Base-by-base conservation (phyloP, 2,113 vertebrate genomes). In the Ictidomys tridecemlineatus region DNA sequence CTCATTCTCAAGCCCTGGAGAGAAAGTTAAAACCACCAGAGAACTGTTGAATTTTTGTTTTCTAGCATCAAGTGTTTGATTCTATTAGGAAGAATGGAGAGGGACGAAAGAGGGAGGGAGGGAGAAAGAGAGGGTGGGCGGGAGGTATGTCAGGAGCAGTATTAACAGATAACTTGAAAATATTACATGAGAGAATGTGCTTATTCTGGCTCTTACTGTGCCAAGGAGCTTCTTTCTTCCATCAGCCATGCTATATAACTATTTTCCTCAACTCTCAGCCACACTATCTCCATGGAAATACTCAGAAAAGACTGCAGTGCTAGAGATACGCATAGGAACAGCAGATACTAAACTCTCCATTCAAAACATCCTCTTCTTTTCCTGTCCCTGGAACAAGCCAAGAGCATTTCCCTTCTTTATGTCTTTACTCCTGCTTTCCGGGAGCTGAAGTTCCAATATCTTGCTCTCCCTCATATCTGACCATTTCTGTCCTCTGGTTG, bases 191-290 rank as follows among this genome's bases (percentile, higher is more conserved):
- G 42, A 11, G 32, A 34, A 90, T 45, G 45, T 74, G 67, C 7
- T 72, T 90, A 37, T 90, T 85, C 30, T 73, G 53, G 13, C 39
- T 93, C n/a, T 85, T 93, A 56, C 73, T 89, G 37, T 91, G 16
- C 22, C 69, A 77, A 70, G 73, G 42, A 80, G n/a, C 10, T 79
- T 39, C 34, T 65, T 89, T 53, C 37, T 76, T 78, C 11, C 22
- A 26, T 30, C 37, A n/a, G 18, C 34, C 24, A 74, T 10, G 4
- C 24, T 65, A 53, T 85, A 45, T 85, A 79, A 90, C 74, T 77
- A 90, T 89, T 80, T 85, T 73, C 42, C 39, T 86, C 56, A 85
- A 45, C 32, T 67, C 39, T 85, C 3, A 70, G 42, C 51, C 22
- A 89, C 61, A 58, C 24, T 11, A 86, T 69, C 37, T 86, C 76